Evolutionary conservation across 2,888 invertebrate genomes (phyloP), one percentile per base, ranked within the genome.

Genomic region (Lamellibrachia satsuma): DNA sequence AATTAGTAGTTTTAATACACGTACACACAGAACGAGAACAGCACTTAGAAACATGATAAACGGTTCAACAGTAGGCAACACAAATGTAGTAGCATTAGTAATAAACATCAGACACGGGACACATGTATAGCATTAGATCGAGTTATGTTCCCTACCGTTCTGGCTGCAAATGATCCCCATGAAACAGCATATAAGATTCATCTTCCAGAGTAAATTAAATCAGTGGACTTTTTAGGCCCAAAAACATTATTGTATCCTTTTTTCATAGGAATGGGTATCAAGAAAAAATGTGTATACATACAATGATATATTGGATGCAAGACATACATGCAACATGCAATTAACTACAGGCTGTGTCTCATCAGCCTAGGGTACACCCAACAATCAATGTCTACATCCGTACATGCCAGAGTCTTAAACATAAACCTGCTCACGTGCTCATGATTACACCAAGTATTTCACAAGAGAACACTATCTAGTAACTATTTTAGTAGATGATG

Each of bases 251-350:
- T 39, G 39, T 39, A 39, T 1, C 39, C 39, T 39, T 1, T 39
- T 39, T 39, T 39, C 39, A 39, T 39, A 39, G 39, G 39, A 39
- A 1, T 39, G 39, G 39, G 39, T 39, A 39, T 39, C 39, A 39
- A 39, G 39, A 39, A 39, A 91, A 91, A 91, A 91, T 91, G 91
- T 2, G 2, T 91, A 91, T 91, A 91, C 39, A 27, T 91, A 91
- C 91, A 52, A 91, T n/a, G 27, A 91, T 15, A 91, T 7, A 91
- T 2, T 52, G 52, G 52, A 52, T 11, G n/a, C 90, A n/a, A 91
- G 22, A 91, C 91, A 91, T n/a, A 9, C 91, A 91, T 22, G 91
- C 91, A n/a, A 91, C 91, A 91, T 91, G 91, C 91, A 91, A 91
- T 6, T 27, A 39, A 39, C 39, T 39, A 39, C 39, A 91, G 27